Evolutionary conservation across 2,888 invertebrate species (phyloP).

Genomic region (Hyposoter dolosus): DNA sequence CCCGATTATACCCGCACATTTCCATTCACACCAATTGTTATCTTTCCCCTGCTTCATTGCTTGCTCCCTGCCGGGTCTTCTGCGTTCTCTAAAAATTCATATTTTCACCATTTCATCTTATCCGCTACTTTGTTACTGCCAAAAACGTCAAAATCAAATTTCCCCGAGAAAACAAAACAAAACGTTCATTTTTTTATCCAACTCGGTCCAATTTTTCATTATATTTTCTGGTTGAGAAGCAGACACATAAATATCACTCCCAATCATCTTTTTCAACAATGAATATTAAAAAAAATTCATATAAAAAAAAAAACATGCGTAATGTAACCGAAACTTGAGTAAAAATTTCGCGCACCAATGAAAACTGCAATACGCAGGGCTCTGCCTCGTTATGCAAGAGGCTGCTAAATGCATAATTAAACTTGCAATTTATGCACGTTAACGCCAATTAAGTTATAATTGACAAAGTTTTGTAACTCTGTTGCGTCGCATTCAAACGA

Average conservation of each 20-base stretch:
- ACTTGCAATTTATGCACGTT: neutral
- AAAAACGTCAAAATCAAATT: neutral
- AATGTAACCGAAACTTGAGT: neutral
- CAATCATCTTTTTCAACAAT: no score
- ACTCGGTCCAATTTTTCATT: no score
- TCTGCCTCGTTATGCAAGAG: neutral
- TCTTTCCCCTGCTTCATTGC: neutral
- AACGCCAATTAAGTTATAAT: neutral
- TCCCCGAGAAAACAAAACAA: no score
- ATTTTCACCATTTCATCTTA: neutral
- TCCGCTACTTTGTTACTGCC: neutral
- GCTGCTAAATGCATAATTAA: neutral
- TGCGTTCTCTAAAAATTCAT: neutral
- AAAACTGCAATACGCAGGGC: neutral
- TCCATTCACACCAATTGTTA: neutral
- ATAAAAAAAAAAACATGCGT: no score
- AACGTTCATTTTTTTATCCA: no score
- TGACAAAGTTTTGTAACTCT: neutral
- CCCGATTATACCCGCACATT: slow-evolving; percentile 17
- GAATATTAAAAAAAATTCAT: no score
- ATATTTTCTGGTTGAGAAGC: no score
- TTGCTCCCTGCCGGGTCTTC: neutral
- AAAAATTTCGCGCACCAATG: neutral
- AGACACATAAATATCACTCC: neutral
- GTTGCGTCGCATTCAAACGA: neutral